These are phyloP conservation scores for Drosophila anomelani DNA, from an alignment of 2,888 invertebrate genomes.

Conservation along the genomic window DNA sequence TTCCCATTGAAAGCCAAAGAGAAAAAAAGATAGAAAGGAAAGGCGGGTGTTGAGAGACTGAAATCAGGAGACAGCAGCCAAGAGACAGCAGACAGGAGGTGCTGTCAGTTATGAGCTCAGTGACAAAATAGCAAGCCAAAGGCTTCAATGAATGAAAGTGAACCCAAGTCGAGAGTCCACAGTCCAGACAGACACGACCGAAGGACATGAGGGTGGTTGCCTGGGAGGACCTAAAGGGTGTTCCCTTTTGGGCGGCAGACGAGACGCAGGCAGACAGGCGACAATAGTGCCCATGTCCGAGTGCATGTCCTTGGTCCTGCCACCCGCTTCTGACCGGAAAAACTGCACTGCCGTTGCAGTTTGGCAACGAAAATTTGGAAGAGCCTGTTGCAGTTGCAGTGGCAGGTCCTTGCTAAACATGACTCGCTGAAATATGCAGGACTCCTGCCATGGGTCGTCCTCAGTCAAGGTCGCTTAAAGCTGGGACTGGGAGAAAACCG, in stretches of 20 bases:
- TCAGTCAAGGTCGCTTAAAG: constrained; percentile 54
- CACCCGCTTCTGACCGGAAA: constrained; percentile 26
- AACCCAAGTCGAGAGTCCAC: constrained; percentile 35
- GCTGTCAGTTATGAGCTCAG: constrained; percentile 56
- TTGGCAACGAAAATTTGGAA: constrained; percentile 49
- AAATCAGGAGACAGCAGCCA: constrained; percentile 1
- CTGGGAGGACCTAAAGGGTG: constrained; percentile 5
- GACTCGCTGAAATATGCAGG: constrained; percentile 40
- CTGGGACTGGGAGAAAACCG: constrained; percentile 20
- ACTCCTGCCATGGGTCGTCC: constrained; percentile 29
- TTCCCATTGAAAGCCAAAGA: constrained; percentile 6
- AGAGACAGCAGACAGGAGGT: neutral
- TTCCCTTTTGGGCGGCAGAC: constrained; percentile 8
- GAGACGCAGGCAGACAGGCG: constrained; percentile 37
- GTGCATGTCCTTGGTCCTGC: constrained; percentile 33
- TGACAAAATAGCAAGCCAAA: constrained; percentile 47
- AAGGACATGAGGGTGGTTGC: constrained; percentile 7
- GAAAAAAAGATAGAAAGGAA: neutral
- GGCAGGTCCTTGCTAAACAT: constrained; percentile 27
- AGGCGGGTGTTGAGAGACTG: neutral
- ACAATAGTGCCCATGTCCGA: constrained; percentile 43
- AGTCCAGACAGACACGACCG: constrained; percentile 18
- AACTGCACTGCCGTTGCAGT: constrained; percentile 43
- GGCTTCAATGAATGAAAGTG: constrained; percentile 59
- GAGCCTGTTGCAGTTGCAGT: constrained; percentile 10